These are phyloP conservation scores for Smutsia temminckii DNA, from an alignment of 2,797 vertebrate species.

Conservation along the genomic window DNA sequence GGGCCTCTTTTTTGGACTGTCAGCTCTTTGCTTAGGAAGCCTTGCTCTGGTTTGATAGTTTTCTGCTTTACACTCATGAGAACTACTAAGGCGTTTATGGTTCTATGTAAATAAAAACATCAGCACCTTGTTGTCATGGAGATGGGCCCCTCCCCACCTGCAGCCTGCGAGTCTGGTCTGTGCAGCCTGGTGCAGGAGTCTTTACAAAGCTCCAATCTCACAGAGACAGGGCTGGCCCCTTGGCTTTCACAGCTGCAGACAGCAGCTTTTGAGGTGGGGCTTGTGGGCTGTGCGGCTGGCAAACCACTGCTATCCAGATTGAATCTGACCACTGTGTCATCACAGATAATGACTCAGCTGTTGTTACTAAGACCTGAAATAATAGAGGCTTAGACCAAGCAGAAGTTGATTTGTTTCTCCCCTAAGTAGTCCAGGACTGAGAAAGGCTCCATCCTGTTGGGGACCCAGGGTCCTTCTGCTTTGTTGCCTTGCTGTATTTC, in stretches of 20 bases:
- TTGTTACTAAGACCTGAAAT: not conserved
- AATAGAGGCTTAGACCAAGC: not conserved
- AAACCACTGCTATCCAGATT: not conserved
- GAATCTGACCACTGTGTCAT: not conserved
- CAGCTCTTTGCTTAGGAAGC: conserved; percentile 62
- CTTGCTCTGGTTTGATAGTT: conserved; percentile 66
- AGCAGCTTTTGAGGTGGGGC: not conserved
- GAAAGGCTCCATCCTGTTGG: not conserved
- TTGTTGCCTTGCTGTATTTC: conserved; percentile 3
- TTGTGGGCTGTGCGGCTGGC: not conserved
- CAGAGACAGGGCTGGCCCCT: not conserved
- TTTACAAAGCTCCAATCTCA: not conserved
- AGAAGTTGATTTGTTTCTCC: not conserved
- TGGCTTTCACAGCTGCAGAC: not conserved
- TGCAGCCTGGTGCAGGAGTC: not conserved
- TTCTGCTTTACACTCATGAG: conserved; percentile 68
- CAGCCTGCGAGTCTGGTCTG: conserved; percentile 37
- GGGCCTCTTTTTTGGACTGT: conserved; percentile 45
- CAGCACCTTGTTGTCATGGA: conserved; percentile 25
- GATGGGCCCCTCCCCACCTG: conserved; percentile 43
- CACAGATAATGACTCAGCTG: not conserved
- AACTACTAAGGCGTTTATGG: conserved; percentile 40
- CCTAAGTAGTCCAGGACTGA: not conserved
- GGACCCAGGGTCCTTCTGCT: not conserved
- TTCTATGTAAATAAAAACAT: conserved; percentile 66